These are phyloP conservation scores for Sinelater perroti DNA, from an alignment of 2,888 invertebrate species.

Conservation along the genomic window DNA sequence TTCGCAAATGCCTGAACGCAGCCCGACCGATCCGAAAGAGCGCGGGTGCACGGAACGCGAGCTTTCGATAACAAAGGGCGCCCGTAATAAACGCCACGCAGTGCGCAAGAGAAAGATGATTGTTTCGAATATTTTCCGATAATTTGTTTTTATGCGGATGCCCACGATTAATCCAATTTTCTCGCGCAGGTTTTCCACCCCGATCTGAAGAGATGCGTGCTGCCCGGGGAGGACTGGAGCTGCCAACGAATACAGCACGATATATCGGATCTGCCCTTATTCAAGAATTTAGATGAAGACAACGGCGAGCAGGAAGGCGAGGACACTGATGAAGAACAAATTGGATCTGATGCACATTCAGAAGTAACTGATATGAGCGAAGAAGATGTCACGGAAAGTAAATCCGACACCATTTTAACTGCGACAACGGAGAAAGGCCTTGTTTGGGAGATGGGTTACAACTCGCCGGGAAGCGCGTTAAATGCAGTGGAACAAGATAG, in stretches of 20 bases:
- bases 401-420: not conserved
- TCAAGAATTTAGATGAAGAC: conserved; percentile 5
- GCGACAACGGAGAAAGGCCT: not conserved
- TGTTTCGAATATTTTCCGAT: not conserved
- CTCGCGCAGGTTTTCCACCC: conserved; percentile 32
- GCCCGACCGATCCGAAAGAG: too few relatives aligned
- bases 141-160: not conserved
- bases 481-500: conserved; percentile 24
- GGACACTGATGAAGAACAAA: conserved; percentile 10
- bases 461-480: conserved; percentile 1
- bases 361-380: conserved; percentile 1
- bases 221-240: conserved; percentile 21
- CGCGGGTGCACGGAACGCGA: not conserved
- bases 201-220: conserved; percentile 27
- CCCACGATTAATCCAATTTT: too few relatives aligned
- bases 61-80: not conserved
- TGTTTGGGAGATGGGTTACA: not conserved
- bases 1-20: not conserved
- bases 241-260: conserved; percentile 28
- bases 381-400: not conserved
- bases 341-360: not conserved
- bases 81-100: conserved; percentile 1
- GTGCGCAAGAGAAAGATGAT: not conserved
- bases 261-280: conserved; percentile 18
- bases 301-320: conserved; percentile 11